Evolutionary conservation across 2,888 invertebrate species (phyloP), one percentile per base, ranked within the genome.

Genomic region (Agrochola macilenta): DNA sequence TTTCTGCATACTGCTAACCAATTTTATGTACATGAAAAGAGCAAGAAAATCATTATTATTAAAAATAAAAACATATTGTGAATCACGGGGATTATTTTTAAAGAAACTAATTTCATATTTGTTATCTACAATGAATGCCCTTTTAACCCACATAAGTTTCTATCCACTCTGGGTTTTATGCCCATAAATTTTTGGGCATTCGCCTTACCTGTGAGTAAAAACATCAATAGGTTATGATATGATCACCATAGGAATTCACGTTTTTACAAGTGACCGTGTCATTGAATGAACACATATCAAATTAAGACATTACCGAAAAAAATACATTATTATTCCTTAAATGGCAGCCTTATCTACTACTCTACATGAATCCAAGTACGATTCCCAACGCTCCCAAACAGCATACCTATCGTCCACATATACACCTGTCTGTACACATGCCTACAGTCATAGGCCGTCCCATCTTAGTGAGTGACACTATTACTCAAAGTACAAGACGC

Each of bases 401-500:
- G 43, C 11, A 46, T 43, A 61, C 35, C 2, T 52, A 26, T 43
- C 30, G 14, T 66, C 11, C 20, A 71, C 7, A 26, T 63, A 49
- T 7, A 54, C 17, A n/a, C 35, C 72, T 79, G 65, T 61, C 11
- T 4, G 11, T 39, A 85, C 85, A 66, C 83, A 81, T 73, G 78
- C 83, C 83, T 86, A 81, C 83, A 87, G 77, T 87, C 84, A 84
- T 86, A 90, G 78, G 66, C 57, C 52, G 71, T 76, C 72, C 78
- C 76, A 79, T 80, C 78, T 70, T 74, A 71, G 79, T 88, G 89
- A 91, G 90, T 92, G 92, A 92, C 93, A 92, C 90, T 89, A 87
- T 86, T 89, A 88, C 89, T 89, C 83, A 89, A 89, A 87, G 90
- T 79, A 79, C 84, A 81, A 88, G 87, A 84, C 60, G 78, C 72